A percentile compares a stretch with the other conserved stretches of the same genome.
These are phyloP conservation scores for Toxotes jaculatrix DNA, from an alignment of 2,113 vertebrate species.

Conservation along the genomic window DNA sequence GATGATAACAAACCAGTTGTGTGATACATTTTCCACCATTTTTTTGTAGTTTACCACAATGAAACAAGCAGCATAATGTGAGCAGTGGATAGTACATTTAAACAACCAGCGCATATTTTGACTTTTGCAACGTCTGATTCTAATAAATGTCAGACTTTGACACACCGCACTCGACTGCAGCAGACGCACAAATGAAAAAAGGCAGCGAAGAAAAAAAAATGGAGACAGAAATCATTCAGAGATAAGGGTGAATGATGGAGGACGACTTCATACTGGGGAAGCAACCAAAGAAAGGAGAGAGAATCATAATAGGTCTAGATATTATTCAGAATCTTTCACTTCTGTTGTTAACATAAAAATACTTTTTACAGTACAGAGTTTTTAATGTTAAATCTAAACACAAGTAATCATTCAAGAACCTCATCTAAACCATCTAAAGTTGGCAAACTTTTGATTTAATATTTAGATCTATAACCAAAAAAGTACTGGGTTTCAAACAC, in stretches of 20 bases:
- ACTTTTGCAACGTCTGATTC: conserved; percentile 11
- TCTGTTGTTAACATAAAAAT: not conserved
- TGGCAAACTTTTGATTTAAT: not conserved
- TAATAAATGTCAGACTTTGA: conserved; percentile 31
- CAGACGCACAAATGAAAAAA: conserved; percentile 7
- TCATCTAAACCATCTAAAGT: not conserved
- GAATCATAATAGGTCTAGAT: not conserved
- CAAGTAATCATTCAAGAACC: not conserved
- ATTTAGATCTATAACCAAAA: not conserved
- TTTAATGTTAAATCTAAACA: not conserved
- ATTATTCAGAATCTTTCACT: not conserved
- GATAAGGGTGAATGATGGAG: not conserved
- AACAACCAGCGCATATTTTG: not conserved
- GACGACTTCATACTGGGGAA: not conserved
- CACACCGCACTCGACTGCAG: conserved; percentile 1
- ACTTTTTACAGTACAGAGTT: not conserved
- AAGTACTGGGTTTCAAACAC: not conserved
- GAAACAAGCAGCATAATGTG: conserved; percentile 6
- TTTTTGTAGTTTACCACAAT: conserved; percentile 7
- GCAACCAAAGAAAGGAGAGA: not conserved
- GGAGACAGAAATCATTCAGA: conserved; percentile 11
- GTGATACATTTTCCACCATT: conserved; percentile 8
- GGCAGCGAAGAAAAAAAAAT: conserved; percentile 3
- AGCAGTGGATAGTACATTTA: not conserved
- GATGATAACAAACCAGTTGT: too few relatives aligned